Conservation (phyloP, 2,797 vertebrate species). For the Molossus alvarezi region DNA sequence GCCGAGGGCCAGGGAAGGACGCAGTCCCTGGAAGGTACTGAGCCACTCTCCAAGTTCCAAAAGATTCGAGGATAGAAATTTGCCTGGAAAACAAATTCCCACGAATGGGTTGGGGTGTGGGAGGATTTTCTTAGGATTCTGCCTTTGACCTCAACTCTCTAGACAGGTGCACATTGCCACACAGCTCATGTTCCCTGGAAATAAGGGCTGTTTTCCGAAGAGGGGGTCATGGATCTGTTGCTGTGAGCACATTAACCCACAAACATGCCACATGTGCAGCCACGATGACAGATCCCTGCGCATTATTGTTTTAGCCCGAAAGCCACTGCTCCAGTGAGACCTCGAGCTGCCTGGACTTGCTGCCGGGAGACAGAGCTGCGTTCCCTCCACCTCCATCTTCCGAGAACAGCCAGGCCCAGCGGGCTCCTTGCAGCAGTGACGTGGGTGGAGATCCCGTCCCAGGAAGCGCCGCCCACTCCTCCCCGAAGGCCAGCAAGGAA, state of each 20-base stretch:
- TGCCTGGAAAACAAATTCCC: constrained; percentile 57
- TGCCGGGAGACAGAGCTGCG: accelerated
- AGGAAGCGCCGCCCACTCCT: neutral
- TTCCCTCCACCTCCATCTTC: neutral
- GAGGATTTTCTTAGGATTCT: neutral
- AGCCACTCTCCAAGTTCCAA: neutral
- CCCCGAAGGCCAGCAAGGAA: neutral
- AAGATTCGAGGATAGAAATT: constrained; percentile 4
- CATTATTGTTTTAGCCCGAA: neutral
- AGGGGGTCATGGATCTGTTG: accelerated
- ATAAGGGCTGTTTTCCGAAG: neutral
- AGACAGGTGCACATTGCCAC: neutral
- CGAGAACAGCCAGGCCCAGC: neutral
- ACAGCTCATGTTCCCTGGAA: too few relatives aligned
- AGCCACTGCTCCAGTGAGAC: accelerated
- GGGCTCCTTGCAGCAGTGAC: neutral
- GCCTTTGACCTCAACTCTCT: neutral
- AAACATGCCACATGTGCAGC: accelerated
- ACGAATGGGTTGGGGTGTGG: neutral
- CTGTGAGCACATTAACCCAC: neutral
- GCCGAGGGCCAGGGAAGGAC: neutral
- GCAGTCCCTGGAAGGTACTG: neutral
- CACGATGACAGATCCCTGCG: accelerated
- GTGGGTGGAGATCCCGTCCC: neutral
- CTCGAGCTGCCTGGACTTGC: neutral